phyloP scores from a whole-genome alignment of 2,113 vertebrate species.

The Prionailurus viverrinus region DNA sequence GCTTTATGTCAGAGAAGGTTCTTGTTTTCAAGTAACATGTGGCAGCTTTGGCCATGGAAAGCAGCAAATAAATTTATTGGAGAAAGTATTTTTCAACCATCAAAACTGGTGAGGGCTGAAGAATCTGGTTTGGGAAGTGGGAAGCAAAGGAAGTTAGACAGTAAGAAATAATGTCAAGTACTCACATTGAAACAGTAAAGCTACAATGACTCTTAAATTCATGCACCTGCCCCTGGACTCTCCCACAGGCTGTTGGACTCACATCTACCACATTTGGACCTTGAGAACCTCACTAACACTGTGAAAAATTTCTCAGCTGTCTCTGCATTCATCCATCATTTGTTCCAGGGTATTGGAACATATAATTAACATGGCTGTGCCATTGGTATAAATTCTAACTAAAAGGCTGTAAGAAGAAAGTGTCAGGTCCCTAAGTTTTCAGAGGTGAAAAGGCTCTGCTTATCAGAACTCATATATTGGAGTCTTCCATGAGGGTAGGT shows the following conservation, averaged over 20 bases:
- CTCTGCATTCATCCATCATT: not conserved
- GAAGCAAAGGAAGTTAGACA: not conserved
- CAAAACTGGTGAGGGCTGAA: not conserved
- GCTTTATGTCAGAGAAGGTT: not conserved
- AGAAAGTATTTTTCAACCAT: not conserved
- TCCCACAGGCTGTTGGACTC: accelerated
- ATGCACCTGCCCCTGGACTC: accelerated
- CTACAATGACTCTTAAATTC: not conserved
- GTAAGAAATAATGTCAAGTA: accelerated
- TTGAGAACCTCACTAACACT: not conserved
- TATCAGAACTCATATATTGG: not conserved
- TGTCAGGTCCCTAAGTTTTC: not conserved
- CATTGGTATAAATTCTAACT: not conserved
- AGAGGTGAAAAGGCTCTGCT: not conserved
- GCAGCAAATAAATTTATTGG: not conserved
- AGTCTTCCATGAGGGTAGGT: not conserved
- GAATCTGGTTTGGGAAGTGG: not conserved
- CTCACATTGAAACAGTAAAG: not conserved
- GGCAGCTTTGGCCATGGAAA: not conserved
- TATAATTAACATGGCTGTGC: not conserved
- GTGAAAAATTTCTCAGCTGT: not conserved
- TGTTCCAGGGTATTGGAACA: not conserved
- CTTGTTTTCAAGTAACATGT: not conserved
- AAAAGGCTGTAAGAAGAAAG: not conserved
- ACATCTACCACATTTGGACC: accelerated